Conservation (phyloP, 2,113 vertebrate genomes). For the Cebus imitator region DNA sequence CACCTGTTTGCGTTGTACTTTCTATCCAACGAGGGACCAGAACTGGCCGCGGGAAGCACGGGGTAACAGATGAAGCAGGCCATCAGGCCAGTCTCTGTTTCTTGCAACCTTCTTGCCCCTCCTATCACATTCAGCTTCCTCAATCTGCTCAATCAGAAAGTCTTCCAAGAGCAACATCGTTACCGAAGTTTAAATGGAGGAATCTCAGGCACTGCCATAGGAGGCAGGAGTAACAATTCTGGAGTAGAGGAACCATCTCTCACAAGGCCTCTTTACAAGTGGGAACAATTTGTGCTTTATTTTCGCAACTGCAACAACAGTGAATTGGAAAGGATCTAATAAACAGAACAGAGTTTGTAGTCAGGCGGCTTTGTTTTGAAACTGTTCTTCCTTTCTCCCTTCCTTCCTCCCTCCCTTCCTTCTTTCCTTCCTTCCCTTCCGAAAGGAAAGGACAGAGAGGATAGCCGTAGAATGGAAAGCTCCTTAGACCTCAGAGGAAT, state of each 20-base stretch:
- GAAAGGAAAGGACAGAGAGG: background rate
- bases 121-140: background rate
- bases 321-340: background rate
- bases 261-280: background rate
- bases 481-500: background rate
- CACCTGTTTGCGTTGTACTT: background rate
- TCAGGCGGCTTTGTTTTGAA: background rate
- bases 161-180: background rate
- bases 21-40: background rate
- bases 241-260: background rate
- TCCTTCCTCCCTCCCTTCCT: background rate
- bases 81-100: background rate
- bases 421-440: background rate
- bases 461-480: background rate
- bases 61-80: background rate
- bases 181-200: background rate
- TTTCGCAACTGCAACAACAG: background rate
- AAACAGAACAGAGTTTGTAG: background rate
- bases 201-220: background rate
- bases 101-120: background rate
- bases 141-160: background rate
- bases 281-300: background rate
- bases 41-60: background rate
- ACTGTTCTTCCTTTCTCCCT: background rate
- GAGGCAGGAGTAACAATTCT: background rate